Evolutionary conservation across 2,113 vertebrate genomes (phyloP), one percentile per base, ranked within the genome.

Genomic region (Miniopterus natalensis): DNA sequence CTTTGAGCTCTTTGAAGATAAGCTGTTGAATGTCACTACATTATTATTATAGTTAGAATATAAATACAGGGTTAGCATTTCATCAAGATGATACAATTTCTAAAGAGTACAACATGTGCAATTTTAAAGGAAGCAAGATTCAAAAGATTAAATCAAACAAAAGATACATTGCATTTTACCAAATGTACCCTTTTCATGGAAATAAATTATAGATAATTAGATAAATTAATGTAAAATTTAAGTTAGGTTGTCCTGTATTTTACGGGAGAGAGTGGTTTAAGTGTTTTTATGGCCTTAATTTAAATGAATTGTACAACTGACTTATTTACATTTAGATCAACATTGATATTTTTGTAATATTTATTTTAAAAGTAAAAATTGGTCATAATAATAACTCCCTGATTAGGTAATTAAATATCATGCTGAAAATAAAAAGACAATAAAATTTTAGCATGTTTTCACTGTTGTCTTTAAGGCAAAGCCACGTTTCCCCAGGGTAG

Each of bases 21-120:
- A 96, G 83, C 73, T 94, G 57, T 73, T 96, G 74, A 95, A 90
- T 96, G 85, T 96, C 90, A 90, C 96, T 96, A 96, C 95, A 91
- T 95, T 95, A 94, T 97, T 97, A 97, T 96, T 97, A 94, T 55
- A 97, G 84, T 92, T 96, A 91, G 77, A 95, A 94, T 96, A 97
- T 97, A 97, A 97, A 96, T 91, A 96, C 49, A 94, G 94, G 96
- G 88, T 97, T 92, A 96, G 88, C 77, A 79, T 92, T 95, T 79
- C 97, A 85, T 97, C 95, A 97, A 90, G 81, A 97, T 83, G 85
- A 95, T 63, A 95, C 63, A 96, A 92, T 97, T 95, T 92, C 75
- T 92, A 97, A 90, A 73, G 90, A 90, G 7, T 74, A 85, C 61
- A 94, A 70, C 88, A 96, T 95, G 88, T 47, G 63, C 29, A 96